These are phyloP conservation scores for Sebastes hubbsi DNA, from an alignment of 2,797 vertebrate genomes.

Conservation along the genomic window DNA sequence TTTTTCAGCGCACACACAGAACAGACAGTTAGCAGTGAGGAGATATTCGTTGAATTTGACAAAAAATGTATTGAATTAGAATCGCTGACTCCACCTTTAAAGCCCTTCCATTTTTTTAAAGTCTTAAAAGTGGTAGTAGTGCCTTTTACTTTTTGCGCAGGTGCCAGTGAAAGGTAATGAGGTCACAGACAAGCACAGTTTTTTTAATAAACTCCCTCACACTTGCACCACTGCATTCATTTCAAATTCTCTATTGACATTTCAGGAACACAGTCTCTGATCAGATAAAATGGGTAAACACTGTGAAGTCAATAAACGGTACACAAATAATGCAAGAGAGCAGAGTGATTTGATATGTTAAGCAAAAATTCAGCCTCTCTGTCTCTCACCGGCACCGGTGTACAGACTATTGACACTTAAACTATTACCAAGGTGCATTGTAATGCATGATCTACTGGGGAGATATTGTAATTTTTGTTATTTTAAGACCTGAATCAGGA, in stretches of 20 bases:
- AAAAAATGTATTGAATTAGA: neutral
- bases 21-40: neutral
- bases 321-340: neutral
- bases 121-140: neutral
- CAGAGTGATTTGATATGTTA: neutral
- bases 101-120: neutral
- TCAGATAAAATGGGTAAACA: neutral
- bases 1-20: neutral
- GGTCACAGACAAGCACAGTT: neutral
- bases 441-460: neutral
- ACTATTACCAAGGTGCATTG: neutral
- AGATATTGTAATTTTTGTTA: neutral
- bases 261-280: neutral
- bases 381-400: neutral
- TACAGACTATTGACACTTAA: neutral
- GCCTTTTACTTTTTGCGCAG: neutral
- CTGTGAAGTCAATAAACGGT: neutral
- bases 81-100: neutral
- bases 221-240: neutral
- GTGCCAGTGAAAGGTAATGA: neutral
- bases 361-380: neutral
- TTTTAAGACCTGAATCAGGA: neutral
- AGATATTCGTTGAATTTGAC: neutral
- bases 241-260: neutral
- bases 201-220: neutral